phyloP scores from a whole-genome alignment of 2,888 invertebrate genomes.

The Sylvicola fuscatus region DNA sequence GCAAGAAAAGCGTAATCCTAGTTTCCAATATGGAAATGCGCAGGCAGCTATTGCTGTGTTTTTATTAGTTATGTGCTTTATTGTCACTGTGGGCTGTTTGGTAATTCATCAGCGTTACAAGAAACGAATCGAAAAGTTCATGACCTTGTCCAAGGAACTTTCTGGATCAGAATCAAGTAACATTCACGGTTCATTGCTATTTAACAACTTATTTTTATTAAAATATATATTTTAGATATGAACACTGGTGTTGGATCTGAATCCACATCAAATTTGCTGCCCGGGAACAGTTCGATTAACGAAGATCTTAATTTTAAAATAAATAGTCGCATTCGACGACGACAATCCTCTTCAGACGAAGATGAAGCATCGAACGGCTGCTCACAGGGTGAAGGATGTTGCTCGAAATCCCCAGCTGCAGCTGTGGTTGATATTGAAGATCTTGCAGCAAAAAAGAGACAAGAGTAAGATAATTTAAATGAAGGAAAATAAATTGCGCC shows the following conservation, averaged over 20 bases:
- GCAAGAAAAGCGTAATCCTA: slow-evolving; percentile 43
- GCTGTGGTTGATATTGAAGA: slow-evolving; percentile 44
- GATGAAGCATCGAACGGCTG: neutral
- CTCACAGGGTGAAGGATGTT: slow-evolving; percentile 9
- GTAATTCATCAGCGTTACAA: slow-evolving; percentile 66
- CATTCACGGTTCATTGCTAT: too few species aligned
- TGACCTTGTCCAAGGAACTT: slow-evolving; percentile 36
- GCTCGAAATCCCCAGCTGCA: slow-evolving; percentile 14
- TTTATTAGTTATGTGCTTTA: slow-evolving; percentile 55
- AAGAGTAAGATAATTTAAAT: slow-evolving; percentile 1
- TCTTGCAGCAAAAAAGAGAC: slow-evolving; percentile 18
- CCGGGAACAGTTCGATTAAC: slow-evolving; percentile 1
- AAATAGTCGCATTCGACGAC: slow-evolving; percentile 9
- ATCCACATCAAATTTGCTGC: slow-evolving; percentile 12
- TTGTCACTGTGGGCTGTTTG: slow-evolving; percentile 62
- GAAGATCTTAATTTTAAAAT: slow-evolving; percentile 9
- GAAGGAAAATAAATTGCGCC: neutral
- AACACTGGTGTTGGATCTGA: neutral
- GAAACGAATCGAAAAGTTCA: slow-evolving; percentile 43
- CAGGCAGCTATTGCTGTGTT: slow-evolving; percentile 61
- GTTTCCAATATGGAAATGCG: slow-evolving; percentile 55
- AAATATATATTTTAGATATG: too few species aligned
- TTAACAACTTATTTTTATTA: too few species aligned
- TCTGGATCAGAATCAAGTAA: slow-evolving; percentile 15
- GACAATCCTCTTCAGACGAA: slow-evolving; percentile 9